Evolutionary conservation across 2,113 vertebrate species (phyloP).

Genomic region (Aspidoscelis tigris): DNA sequence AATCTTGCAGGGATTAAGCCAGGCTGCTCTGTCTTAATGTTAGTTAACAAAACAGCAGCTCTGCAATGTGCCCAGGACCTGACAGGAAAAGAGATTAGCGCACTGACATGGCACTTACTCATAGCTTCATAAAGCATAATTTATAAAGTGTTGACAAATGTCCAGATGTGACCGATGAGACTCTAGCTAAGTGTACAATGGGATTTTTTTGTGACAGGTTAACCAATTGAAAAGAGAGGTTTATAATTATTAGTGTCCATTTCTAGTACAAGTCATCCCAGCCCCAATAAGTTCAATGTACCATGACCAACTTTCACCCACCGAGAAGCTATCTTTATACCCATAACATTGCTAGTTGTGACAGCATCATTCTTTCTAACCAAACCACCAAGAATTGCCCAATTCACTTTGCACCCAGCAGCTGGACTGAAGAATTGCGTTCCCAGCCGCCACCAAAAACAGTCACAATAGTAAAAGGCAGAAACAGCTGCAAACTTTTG

Average conservation of each 20-base stretch:
- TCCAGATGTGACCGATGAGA: neutral
- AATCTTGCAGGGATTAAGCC: neutral
- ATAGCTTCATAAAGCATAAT: neutral
- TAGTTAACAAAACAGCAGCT: neutral
- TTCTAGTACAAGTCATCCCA: neutral
- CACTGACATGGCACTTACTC: neutral
- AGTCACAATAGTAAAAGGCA: slow-evolving; percentile 77
- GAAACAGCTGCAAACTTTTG: slow-evolving; percentile 83
- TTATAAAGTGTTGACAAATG: neutral
- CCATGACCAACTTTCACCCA: slow-evolving; percentile 47
- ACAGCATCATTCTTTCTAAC: slow-evolving; percentile 77
- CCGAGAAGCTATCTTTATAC: slow-evolving; percentile 50
- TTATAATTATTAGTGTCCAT: slow-evolving; percentile 50
- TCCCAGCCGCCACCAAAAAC: slow-evolving; percentile 76
- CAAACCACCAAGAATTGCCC: slow-evolving; percentile 82
- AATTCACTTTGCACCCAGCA: slow-evolving; percentile 82
- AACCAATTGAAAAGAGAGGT: slow-evolving; percentile 38
- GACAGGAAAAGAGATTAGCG: neutral
- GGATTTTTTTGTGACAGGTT: slow-evolving; percentile 31
- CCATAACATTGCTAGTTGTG: slow-evolving; percentile 62
- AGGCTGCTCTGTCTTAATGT: neutral
- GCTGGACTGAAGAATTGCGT: slow-evolving; percentile 75
- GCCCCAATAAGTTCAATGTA: slow-evolving; percentile 21
- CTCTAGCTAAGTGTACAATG: slow-evolving; percentile 23
- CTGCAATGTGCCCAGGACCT: neutral